A percentile compares a stretch with the other conserved stretches of the same genome.
phyloP scores from a whole-genome alignment of 2,888 invertebrate genomes.

The Machimus rusticus region DNA sequence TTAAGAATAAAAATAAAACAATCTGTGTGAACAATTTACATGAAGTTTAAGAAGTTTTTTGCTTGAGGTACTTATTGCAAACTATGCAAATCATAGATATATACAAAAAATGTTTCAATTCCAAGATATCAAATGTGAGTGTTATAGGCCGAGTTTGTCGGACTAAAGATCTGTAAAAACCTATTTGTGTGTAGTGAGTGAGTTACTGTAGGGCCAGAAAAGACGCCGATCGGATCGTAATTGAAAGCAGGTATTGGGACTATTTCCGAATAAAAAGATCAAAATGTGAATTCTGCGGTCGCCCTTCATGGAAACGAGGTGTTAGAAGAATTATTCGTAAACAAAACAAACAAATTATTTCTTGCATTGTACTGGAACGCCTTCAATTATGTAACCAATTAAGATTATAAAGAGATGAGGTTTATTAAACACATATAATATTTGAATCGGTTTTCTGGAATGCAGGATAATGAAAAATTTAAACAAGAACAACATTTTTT shows the following conservation, averaged over 20 bases:
- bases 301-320: background rate
- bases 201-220: background rate
- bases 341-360: background rate
- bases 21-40: slow-evolving; percentile 21
- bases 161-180: background rate
- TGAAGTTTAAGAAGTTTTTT: slow-evolving; percentile 11
- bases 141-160: background rate
- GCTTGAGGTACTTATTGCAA: slow-evolving; percentile 23
- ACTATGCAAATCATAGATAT: background rate
- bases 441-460: background rate
- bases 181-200: background rate
- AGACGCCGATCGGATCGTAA: background rate
- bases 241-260: background rate
- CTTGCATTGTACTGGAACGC: background rate
- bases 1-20: background rate
- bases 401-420: background rate
- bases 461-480: background rate
- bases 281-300: background rate
- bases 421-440: background rate
- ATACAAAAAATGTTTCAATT: slow-evolving; percentile 25
- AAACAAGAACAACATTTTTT: too few species aligned
- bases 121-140: slow-evolving; percentile 7
- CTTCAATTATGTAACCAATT: background rate
- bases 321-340: background rate
- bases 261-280: background rate